Percentiles rank a stretch among this genome's conserved stretches.
These are phyloP conservation scores for Fukomys damarensis DNA, from an alignment of 2,113 vertebrate species.

Conservation along the genomic window DNA sequence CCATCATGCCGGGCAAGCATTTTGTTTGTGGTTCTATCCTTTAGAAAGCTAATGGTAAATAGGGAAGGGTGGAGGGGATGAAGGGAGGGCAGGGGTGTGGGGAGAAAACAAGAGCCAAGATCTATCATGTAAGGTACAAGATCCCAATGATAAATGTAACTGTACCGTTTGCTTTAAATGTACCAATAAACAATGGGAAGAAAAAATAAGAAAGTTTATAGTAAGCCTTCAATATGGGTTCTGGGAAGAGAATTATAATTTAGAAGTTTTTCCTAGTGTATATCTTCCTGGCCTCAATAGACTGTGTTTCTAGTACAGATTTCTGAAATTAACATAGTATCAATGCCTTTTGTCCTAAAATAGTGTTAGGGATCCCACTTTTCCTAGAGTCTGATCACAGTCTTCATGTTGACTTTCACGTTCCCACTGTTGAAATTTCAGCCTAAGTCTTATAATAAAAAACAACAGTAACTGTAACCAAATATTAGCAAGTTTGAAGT, in stretches of 20 bases:
- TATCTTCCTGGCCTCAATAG: background rate
- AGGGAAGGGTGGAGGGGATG: too few relatives aligned
- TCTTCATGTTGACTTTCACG: background rate
- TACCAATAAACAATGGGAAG: too few relatives aligned
- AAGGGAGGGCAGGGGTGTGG: too few relatives aligned
- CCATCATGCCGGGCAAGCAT: background rate
- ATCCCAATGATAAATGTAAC: too few relatives aligned
- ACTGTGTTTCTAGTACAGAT: background rate
- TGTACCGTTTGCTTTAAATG: too few relatives aligned
- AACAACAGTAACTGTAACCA: background rate
- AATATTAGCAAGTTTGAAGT: background rate
- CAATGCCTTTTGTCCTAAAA: background rate
- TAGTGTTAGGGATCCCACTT: background rate
- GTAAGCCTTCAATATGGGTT: background rate
- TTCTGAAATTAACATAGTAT: background rate
- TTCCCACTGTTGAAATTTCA: background rate
- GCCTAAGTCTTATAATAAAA: background rate
- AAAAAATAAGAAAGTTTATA: background rate
- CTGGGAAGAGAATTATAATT: background rate
- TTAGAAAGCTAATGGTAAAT: background rate
- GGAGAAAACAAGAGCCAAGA: too few relatives aligned
- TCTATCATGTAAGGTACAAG: too few relatives aligned
- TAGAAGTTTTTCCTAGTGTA: background rate
- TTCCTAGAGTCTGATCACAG: background rate
- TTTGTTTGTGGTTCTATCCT: background rate